phyloP scores from a whole-genome alignment of 1,140 invertebrate genomes.

The Geopemphigus sp. region DNA sequence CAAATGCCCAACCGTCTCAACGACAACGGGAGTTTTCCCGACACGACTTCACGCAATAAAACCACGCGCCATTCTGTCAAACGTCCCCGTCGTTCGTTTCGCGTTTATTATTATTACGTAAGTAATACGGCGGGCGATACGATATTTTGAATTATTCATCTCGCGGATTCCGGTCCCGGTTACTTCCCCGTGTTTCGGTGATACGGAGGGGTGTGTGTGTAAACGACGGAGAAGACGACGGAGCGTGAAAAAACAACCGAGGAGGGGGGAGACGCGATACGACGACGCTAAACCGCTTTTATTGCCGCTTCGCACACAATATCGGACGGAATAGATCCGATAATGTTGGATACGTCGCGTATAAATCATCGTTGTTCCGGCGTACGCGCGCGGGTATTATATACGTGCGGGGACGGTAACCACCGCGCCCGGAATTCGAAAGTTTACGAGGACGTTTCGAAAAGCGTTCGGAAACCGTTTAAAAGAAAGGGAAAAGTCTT shows the following conservation, averaged over 20 bases:
- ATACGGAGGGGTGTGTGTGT: no score
- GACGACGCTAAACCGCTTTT: conserved; percentile 45
- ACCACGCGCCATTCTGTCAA: no score
- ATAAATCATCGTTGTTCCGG: conserved; percentile 46
- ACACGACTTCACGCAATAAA: no score
- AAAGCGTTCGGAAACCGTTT: conserved; percentile 45
- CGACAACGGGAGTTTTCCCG: no score
- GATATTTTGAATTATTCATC: conserved; percentile 44
- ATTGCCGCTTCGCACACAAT: conserved; percentile 46
- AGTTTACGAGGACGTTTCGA: conserved; percentile 45
- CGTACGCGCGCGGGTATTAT: neutral
- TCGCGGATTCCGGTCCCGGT: no score
- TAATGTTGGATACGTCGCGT: conserved; percentile 46
- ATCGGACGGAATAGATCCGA: conserved; percentile 45
- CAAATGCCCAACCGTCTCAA: no score
- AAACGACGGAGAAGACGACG: no score
- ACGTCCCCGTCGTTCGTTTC: conserved; percentile 25
- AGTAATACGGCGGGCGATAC: conserved; percentile 1
- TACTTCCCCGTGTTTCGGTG: no score
- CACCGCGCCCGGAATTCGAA: conserved; percentile 23
- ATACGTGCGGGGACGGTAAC: no score
- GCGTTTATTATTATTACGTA: conserved; percentile 21
- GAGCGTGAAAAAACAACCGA: no score
- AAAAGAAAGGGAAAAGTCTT: conserved; percentile 5
- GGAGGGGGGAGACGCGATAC: no score